Base-by-base conservation (phyloP, 2,888 invertebrate species). In the Macrophya alboannulata region DNA sequence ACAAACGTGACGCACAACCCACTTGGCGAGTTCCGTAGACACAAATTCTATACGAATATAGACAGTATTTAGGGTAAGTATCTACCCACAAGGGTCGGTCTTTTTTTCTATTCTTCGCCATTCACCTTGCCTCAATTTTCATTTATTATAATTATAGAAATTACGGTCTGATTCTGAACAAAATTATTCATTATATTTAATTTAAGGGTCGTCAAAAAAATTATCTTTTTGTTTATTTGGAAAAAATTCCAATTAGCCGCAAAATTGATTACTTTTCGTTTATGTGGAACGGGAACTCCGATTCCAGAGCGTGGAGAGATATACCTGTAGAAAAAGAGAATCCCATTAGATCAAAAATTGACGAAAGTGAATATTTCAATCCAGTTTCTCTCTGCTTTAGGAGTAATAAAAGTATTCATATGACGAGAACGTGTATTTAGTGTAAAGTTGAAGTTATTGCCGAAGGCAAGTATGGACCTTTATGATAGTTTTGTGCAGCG, bases 1-100 rank as follows among this genome's bases (percentile, higher is more conserved):
- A 48, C 83, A 37, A 71, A 31, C 48, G 71, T 83, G 83, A 83
- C 83, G 83, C 83, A 71, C 83, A 83, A 83, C 83, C 83, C 83
- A 83, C 31, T 83, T 83, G 83, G 83, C 83, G 45, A 48, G 68
- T 83, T 51, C 51, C 68, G 68, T 25, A 51, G 48, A 37, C 48
- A 48, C 83, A 48, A 71, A 83, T 83, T 83, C 83, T 71, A 83
- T 68, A 71, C 71, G 62, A 83, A 83, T 21, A 83, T 83, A 83
- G 83, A 31, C 21, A 65, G 25, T 65, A 83, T 83, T 81, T 31
- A 25, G 83, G 81, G 81, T 81, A 81, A 43, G 62, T 43, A 81
- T 81, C 65, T 83, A 83, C 83, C 83, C 17, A 71, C 83, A 81
- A 62, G 81, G 59, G 62, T 43, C 62, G 12, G 15, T 43, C 59